Evolutionary conservation across 2,888 invertebrate genomes (phyloP).

Genomic region (Siphlonurus alternatus): DNA sequence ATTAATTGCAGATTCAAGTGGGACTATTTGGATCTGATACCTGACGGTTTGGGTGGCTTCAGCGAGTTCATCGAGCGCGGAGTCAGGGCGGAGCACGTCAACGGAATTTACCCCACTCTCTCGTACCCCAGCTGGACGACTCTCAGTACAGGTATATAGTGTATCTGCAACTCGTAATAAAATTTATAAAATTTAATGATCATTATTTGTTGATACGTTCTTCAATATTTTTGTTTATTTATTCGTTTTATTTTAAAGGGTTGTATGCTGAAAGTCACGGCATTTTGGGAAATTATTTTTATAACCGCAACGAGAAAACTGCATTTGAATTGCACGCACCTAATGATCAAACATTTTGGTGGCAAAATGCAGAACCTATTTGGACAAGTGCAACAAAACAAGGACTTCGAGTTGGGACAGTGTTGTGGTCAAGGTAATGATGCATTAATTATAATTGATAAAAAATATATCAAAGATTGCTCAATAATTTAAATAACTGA

Average conservation of each 20-base stretch:
- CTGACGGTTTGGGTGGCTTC: background rate
- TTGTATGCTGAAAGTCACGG: conserved; percentile 23
- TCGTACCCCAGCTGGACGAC: conserved; percentile 6
- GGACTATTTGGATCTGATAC: background rate
- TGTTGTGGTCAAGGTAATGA: conserved; percentile 15
- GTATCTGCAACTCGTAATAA: too few species aligned
- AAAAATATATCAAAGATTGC: too few species aligned
- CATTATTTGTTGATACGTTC: too few species aligned
- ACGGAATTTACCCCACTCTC: background rate
- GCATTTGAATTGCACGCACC: background rate
- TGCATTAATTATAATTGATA: too few species aligned
- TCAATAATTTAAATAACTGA: too few species aligned
- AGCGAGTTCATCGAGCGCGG: background rate
- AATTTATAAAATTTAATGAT: too few species aligned
- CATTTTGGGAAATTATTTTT: conserved; percentile 25
- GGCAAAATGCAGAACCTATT: conserved; percentile 20
- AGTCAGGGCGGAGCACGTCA: conserved; percentile 1
- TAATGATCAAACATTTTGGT: conserved; percentile 9
- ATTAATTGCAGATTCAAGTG: conserved; percentile 2
- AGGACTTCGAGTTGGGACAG: conserved; percentile 16
- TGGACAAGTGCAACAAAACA: conserved; percentile 22
- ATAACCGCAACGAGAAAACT: conserved; percentile 17
- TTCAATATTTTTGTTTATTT: too few species aligned
- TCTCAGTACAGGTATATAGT: conserved; percentile 5
- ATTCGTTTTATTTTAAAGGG: conserved; percentile 12